phyloP scores from a whole-genome alignment of 2,797 vertebrate genomes.

The Otolemur crassicaudatus region DNA sequence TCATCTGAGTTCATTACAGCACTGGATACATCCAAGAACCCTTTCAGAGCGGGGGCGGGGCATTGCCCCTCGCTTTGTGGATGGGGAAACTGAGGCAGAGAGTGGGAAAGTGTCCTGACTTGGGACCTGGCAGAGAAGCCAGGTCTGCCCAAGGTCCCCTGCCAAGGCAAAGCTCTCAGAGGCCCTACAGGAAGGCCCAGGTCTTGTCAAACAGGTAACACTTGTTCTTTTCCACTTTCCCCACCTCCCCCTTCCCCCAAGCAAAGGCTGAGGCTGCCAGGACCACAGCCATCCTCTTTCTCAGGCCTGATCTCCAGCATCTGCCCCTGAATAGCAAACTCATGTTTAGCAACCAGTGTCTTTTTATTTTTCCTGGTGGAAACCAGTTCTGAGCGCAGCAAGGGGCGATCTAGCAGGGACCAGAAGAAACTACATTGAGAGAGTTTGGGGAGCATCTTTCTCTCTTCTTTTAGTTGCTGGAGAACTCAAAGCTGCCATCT shows the following conservation, averaged over 20 bases:
- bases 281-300: not conserved
- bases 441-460: not conserved
- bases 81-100: constrained; percentile 66
- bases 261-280: not conserved
- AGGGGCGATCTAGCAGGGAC: not conserved
- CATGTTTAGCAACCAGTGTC: not conserved
- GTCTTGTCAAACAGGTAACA: constrained; percentile 68
- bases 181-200: constrained; percentile 3
- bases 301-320: not conserved
- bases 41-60: not conserved
- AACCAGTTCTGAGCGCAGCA: not conserved
- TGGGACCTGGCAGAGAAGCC: not conserved
- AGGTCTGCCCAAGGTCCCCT: not conserved
- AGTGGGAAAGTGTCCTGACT: not conserved
- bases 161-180: constrained; percentile 56
- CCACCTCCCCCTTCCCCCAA: not conserved
- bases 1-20: not conserved
- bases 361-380: constrained; percentile 57
- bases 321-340: not conserved
- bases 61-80: not conserved
- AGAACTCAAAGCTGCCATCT: constrained; percentile 73
- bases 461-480: constrained; percentile 46
- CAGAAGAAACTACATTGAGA: not conserved
- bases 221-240: constrained; percentile 51
- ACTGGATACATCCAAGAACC: not conserved